Conservation (phyloP, 92 coral and sea anemone genomes). For the Siderastrea radians region DNA sequence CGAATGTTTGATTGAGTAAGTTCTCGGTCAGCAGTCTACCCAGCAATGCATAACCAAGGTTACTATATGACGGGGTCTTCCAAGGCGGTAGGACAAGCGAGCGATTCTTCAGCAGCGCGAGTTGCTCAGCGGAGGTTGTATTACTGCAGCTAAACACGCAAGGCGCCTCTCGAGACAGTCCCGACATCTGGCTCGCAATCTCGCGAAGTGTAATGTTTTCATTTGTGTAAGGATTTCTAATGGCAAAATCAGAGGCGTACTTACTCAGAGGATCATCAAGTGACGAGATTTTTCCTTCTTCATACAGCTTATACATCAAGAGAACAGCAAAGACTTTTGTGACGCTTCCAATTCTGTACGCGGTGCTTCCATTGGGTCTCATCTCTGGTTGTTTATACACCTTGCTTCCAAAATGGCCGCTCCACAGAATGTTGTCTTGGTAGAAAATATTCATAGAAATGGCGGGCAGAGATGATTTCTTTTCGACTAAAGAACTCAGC, state of each 20-base stretch:
- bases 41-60: constrained; percentile 50
- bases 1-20: constrained; percentile 52
- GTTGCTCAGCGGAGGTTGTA: constrained; percentile 68
- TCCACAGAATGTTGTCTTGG: constrained; percentile 53
- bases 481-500: constrained; percentile 38
- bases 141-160: constrained; percentile 57
- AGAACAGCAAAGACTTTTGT: constrained; percentile 73
- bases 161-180: constrained; percentile 85
- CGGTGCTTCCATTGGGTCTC: constrained; percentile 54
- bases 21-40: constrained; percentile 60
- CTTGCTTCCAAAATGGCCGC: constrained; percentile 66
- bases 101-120: constrained; percentile 51
- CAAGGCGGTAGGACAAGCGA: constrained; percentile 71
- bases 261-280: constrained; percentile 75
- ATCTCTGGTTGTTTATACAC: constrained; percentile 26
- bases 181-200: constrained; percentile 80
- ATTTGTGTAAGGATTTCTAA: constrained; percentile 57
- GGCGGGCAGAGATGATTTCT: constrained; percentile 47
- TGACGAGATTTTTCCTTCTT: constrained; percentile 64
- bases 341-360: constrained; percentile 69
- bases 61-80: constrained; percentile 80
- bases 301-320: constrained; percentile 59
- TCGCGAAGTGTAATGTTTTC: constrained; percentile 74
- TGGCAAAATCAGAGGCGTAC: constrained; percentile 69
- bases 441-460: constrained; percentile 66